These are phyloP conservation scores for Cantharis rustica DNA, from an alignment of 2,888 invertebrate genomes.

Conservation along the genomic window DNA sequence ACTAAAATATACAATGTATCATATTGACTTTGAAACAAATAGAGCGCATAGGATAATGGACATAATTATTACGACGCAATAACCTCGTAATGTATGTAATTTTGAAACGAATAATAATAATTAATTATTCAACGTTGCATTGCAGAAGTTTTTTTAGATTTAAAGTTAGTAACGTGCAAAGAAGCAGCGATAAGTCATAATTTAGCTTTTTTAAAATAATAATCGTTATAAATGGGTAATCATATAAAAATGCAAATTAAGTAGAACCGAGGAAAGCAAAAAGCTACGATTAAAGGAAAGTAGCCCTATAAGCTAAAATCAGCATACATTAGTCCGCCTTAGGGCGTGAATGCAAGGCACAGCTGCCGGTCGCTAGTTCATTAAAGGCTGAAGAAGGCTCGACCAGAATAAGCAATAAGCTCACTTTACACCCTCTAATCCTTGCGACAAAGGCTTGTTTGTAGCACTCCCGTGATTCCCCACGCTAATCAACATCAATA, in stretches of 20 bases:
- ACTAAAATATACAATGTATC: neutral
- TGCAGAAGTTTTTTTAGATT: neutral
- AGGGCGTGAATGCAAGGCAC: constrained; percentile 37
- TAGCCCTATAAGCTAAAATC: constrained; percentile 43
- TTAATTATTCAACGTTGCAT: neutral
- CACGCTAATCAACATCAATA: constrained; percentile 46
- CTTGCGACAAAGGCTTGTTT: constrained; percentile 46
- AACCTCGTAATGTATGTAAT: neutral
- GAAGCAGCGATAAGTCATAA: neutral
- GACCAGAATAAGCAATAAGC: constrained; percentile 48
- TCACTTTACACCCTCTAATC: constrained; percentile 46
- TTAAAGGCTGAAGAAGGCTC: constrained; percentile 43
- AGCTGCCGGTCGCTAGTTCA: constrained; percentile 41
- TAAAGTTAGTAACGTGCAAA: neutral
- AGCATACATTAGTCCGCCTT: constrained; percentile 42
- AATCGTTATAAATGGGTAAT: constrained; percentile 14
- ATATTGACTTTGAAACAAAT: neutral
- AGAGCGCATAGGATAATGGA: neutral
- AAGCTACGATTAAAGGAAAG: constrained; percentile 44
- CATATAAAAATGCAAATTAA: constrained; percentile 29
- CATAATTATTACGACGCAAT: neutral
- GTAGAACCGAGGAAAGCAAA: constrained; percentile 28
- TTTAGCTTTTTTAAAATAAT: constrained; percentile 8
- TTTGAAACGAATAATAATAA: neutral
- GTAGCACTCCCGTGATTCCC: constrained; percentile 43